Base-by-base conservation (phyloP, 2,888 invertebrate genomes). In the Standfussiana lucernea region DNA sequence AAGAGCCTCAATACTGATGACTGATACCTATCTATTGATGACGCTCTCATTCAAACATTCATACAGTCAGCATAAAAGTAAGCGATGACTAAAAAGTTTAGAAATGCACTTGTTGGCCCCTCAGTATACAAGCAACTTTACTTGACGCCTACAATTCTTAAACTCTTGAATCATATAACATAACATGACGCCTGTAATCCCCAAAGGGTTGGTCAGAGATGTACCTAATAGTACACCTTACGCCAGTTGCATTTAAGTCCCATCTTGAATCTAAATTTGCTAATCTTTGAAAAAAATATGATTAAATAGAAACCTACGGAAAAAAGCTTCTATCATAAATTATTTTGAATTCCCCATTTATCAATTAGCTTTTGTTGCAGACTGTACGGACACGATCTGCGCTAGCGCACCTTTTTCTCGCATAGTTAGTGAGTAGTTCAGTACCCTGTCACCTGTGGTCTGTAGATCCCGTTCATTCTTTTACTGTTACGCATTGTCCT, bases 1-100 rank as follows among this genome's bases (percentile, higher is more conserved):
- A 83, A 24, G 65, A 72, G 45, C 71, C 77, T 72, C 72, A 77
- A 82, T 72, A 68, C 70, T 79, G 83, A 87, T 86, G 70, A 83
- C 71, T 79, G 87, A 87, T 88, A 78, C 2, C n/a, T 79, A 87
- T 87, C 85, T 80, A 24, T 76, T 77, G 83, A 78, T 87, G 86
- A 87, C 86, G 77, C 81, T 82, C 50, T 69, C 53, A 37, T 79
- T 79, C 35, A 53, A 53, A 69, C n/a, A 79, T 71, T 53, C 21
- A 56, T 79, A 77, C 71, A 28, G 82, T 42, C 32, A 50, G 66
- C 77, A 76, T 1, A n/a, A 65, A 40, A 56, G 35, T 8, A 32
- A 42, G 10, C 32, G 5, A 28, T 37, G 11, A 40, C 0, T 40
- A n/a, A 8, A 40, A 35, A 21, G 10, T 61, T 59, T 59, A 53